Conservation (phyloP, 2,113 vertebrate genomes). For the Oreochromis spilurus region DNA sequence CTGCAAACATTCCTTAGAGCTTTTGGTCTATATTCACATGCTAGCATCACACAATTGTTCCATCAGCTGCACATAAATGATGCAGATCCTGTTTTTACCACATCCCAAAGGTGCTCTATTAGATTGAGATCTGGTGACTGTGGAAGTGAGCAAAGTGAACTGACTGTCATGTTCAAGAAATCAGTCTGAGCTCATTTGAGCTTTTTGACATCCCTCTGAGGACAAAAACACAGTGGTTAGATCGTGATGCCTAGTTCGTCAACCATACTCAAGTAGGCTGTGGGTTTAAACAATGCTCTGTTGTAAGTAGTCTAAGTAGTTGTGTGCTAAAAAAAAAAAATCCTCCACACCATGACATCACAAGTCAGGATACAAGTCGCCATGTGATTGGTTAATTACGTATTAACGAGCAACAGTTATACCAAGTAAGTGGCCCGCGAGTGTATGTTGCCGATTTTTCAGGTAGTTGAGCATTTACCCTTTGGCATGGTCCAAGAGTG, state of each 20-base stretch:
- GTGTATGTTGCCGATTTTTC: background rate
- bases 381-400: background rate
- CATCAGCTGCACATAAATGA: background rate
- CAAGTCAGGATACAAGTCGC: background rate
- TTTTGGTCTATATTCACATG: background rate
- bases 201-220: background rate
- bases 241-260: background rate
- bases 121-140: background rate
- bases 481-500: constrained; percentile 22
- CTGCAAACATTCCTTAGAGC: background rate
- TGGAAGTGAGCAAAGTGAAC: background rate
- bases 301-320: background rate
- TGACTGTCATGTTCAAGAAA: background rate
- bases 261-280: background rate
- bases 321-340: background rate
- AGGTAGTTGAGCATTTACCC: background rate
- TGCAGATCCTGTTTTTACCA: background rate
- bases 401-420: background rate
- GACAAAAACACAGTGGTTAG: background rate
- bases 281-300: background rate
- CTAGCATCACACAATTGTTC: background rate
- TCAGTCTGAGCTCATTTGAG: background rate
- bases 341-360: background rate
- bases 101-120: background rate
- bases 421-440: background rate